Evolutionary conservation across 2,888 invertebrate genomes (phyloP).

Genomic region (Monopis laevigella): DNA sequence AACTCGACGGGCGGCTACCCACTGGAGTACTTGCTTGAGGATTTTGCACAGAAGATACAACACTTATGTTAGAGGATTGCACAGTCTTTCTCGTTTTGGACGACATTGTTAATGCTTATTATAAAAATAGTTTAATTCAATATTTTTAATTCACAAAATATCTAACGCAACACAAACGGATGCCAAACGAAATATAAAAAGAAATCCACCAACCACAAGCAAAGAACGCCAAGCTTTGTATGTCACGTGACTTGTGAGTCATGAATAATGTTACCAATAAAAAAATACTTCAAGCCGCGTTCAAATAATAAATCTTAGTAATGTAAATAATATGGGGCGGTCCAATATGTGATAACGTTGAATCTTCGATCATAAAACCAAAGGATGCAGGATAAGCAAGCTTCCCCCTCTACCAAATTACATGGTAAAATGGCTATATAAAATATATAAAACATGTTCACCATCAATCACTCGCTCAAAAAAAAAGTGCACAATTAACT

Average conservation of each 20-base stretch:
- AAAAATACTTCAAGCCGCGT: no score
- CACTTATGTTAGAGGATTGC: conserved; percentile 59
- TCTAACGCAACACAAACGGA: conserved; percentile 29
- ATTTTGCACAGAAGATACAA: conserved; percentile 67
- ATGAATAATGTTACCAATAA: conserved; percentile 3
- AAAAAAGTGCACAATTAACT: no score
- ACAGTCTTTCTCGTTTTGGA: conserved; percentile 68
- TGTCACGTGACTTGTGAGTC: conserved; percentile 58
- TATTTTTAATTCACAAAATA: conserved; percentile 25
- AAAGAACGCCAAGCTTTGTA: conserved; percentile 37
- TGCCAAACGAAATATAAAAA: conserved; percentile 26
- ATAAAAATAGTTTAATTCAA: conserved; percentile 27
- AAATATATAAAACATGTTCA: no score
- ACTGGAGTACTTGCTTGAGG: conserved; percentile 63
- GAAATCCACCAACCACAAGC: conserved; percentile 35
- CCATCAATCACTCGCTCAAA: no score
- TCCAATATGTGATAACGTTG: no score
- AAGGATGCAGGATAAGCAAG: no score
- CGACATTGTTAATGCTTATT: conserved; percentile 50
- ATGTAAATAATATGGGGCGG: no score
- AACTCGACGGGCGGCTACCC: conserved; percentile 69
- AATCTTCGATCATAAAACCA: no score
- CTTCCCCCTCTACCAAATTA: no score
- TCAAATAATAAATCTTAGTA: no score
- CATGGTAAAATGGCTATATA: no score